Base-by-base conservation (phyloP, 1,140 invertebrate genomes). In the Mylabris phalerata region DNA sequence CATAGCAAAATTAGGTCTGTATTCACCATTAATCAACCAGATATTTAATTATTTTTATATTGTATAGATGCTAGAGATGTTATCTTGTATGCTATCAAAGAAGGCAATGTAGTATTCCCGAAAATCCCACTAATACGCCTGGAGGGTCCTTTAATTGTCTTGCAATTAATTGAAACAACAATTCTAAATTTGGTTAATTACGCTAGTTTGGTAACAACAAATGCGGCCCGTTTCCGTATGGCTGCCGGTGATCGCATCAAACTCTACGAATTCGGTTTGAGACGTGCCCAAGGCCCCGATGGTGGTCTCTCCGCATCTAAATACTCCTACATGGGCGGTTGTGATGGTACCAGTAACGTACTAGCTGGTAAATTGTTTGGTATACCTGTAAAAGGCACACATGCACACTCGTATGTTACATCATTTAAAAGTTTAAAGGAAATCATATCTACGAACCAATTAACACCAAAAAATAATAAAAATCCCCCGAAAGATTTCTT, bases 261-360 rank as follows among this genome's bases (percentile, higher is more conserved):
- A 52, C 75, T 99, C 32, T 78, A 97, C 41, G 97, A 99, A 77
- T 99, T 99, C 81, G 97, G 97, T n/a, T 77, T 99, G 57, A 80
- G 97, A 63, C 78, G 97, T 74, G 97, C 97, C 3, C 97, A 99
- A 78, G 97, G 97, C 25, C 97, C 97, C 3, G 96, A 99, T 79
- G 97, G 97, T 41, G 97, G 93, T 6, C 77, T 99, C 24, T 96
- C 95, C 38, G 97, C 97, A 4, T 98, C 95, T 0, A 96, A 96
- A 79, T 99, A 99, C 78, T 88, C 93, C 50, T 99, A 98, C 74
- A 86, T 98, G 67, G 97, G 91, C 73, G 91, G 97, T 11, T 99
- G 99, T 80, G 96, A 99, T 80, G 95, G 93, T 0, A 99, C 96
- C 6, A 98, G 95, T 70, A 99, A 99, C 78, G 93, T 99, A 9